Evolutionary conservation across 2,113 vertebrate genomes (phyloP).

Genomic region (Ia io): DNA sequence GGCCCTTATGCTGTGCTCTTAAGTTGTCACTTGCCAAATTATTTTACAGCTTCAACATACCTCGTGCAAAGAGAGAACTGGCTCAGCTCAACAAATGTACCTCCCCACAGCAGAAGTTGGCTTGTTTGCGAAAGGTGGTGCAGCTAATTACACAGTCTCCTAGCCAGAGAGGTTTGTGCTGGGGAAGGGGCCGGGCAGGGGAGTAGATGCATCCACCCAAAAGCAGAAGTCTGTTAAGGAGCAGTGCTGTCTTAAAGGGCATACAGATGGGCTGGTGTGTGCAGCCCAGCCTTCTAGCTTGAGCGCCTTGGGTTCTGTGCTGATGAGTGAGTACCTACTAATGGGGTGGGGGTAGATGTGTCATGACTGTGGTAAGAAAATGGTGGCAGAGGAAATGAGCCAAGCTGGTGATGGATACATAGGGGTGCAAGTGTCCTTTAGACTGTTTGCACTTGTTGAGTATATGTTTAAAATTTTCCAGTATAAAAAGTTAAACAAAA

Average conservation of each 20-base stretch:
- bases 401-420: neutral
- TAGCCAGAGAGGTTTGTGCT: slow-evolving; percentile 87
- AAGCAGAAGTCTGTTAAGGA: neutral
- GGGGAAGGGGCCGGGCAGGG: neutral
- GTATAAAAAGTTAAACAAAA: neutral
- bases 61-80: slow-evolving; percentile 93
- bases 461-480: neutral
- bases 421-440: neutral
- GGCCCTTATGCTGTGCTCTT: neutral
- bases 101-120: slow-evolving; percentile 94
- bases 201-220: fast-evolving
- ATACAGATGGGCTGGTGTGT: neutral
- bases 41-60: slow-evolving; percentile 91
- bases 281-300: fast-evolving
- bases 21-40: slow-evolving; percentile 17
- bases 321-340: neutral
- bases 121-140: slow-evolving; percentile 91
- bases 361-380: neutral
- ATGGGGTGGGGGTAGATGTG: neutral
- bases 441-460: neutral
- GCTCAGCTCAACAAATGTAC: slow-evolving; percentile 92
- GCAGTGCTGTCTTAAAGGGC: neutral
- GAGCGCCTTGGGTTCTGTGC: neutral
- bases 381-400: neutral
- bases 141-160: slow-evolving; percentile 91